These are phyloP conservation scores for Psophia crepitans DNA, from an alignment of 2,113 vertebrate genomes.

Conservation along the genomic window DNA sequence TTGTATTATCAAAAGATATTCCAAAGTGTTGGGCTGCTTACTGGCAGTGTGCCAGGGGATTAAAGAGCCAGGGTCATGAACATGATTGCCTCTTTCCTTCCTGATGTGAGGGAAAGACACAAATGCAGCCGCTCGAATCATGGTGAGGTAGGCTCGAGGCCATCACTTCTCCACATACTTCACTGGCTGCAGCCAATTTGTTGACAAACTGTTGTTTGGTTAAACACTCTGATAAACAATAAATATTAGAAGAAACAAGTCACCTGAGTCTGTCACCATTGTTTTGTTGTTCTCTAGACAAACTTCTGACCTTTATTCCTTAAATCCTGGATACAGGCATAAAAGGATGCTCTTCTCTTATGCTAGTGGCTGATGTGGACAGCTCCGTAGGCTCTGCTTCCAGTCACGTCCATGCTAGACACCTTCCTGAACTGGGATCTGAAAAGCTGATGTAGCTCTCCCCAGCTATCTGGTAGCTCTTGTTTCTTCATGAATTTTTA, in stretches of 20 bases:
- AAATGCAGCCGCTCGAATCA: rapidly evolving
- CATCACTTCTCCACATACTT: neutral
- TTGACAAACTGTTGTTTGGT: neutral
- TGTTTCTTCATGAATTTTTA: conserved; percentile 15
- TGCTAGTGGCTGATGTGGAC: neutral
- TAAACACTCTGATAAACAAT: neutral
- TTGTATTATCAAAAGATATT: neutral
- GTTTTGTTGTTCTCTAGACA: neutral
- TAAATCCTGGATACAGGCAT: neutral
- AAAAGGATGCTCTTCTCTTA: neutral
- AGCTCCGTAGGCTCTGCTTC: neutral
- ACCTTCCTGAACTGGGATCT: neutral
- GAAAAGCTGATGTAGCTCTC: neutral
- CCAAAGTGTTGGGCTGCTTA: neutral
- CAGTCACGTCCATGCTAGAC: neutral
- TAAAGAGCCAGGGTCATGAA: neutral
- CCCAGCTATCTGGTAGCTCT: neutral
- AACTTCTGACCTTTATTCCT: neutral
- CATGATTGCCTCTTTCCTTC: neutral
- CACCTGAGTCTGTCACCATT: neutral
- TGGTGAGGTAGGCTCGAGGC: neutral
- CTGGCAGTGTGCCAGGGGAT: neutral
- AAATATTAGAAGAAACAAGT: too few relatives aligned
- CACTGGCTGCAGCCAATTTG: rapidly evolving
- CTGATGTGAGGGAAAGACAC: neutral